A percentile compares a stretch with the other conserved stretches of the same genome.
phyloP scores from a whole-genome alignment of 2,113 vertebrate species.

The Atlantisia rogersi region DNA sequence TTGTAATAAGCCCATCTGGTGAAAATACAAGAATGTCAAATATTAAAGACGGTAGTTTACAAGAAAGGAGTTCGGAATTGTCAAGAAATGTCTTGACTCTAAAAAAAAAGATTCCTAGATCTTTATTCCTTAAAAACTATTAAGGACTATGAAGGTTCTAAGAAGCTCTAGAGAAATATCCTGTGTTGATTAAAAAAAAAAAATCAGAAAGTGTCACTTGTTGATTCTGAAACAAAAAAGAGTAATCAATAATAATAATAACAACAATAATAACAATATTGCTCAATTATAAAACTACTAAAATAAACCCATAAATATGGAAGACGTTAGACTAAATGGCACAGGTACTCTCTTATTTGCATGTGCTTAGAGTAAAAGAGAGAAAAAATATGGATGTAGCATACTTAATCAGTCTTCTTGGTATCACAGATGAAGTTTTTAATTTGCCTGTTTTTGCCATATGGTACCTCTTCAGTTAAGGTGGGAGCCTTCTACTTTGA shows the following conservation, averaged over 20 bases:
- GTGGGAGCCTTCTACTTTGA: neutral
- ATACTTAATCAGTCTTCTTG: neutral
- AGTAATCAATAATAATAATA: neutral
- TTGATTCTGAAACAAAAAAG: neutral
- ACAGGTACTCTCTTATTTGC: neutral
- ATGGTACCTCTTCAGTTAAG: neutral
- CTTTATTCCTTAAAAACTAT: neutral
- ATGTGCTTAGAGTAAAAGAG: neutral
- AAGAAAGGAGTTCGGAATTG: neutral
- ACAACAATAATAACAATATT: neutral
- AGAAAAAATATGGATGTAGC: neutral
- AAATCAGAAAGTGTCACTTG: neutral
- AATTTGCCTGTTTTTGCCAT: neutral
- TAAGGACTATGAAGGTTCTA: neutral
- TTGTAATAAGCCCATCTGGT: conserved; percentile 59
- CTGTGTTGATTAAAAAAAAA: neutral
- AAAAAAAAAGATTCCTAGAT: neutral
- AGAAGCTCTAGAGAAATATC: neutral
- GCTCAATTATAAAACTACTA: neutral
- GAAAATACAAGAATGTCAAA: conserved; percentile 37
- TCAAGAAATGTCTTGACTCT: neutral
- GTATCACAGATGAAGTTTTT: neutral
- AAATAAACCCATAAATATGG: neutral
- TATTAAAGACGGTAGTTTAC: neutral
- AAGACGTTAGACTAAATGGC: neutral